phyloP scores from a whole-genome alignment of 2,113 vertebrate species.

The Cisticola juncidis region DNA sequence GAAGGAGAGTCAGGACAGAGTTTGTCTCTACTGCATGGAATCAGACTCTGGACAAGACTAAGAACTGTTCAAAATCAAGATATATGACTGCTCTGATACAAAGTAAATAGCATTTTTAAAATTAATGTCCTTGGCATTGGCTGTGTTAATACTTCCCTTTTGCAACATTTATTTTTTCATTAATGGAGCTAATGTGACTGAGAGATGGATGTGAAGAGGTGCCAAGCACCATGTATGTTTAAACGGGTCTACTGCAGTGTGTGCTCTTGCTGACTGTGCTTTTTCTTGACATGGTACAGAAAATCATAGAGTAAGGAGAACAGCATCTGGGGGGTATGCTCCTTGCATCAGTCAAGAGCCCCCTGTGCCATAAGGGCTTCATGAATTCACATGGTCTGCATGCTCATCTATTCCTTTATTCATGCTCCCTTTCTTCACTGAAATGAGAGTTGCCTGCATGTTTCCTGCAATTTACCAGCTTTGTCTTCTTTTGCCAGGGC shows the following conservation, averaged over 20 bases:
- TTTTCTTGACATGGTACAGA: not conserved
- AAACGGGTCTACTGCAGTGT: not conserved
- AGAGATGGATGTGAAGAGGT: slow-evolving; percentile 10
- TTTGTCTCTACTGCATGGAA: not conserved
- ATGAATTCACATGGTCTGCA: not conserved
- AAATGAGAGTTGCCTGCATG: not conserved
- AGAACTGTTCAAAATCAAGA: not conserved
- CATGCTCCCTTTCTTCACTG: not conserved
- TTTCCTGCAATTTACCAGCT: not conserved
- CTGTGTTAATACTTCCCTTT: slow-evolving; percentile 42
- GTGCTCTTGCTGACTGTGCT: not conserved
- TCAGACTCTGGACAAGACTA: not conserved
- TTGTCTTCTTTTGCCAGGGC: not conserved
- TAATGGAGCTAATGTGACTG: not conserved
- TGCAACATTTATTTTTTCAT: slow-evolving; percentile 66
- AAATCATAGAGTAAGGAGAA: not conserved
- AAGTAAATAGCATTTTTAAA: slow-evolving; percentile 46
- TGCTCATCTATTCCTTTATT: not conserved
- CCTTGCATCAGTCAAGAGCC: not conserved
- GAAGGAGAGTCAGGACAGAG: not conserved
- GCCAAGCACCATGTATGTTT: not conserved
- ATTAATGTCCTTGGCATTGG: slow-evolving; percentile 3
- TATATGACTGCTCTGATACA: not conserved
- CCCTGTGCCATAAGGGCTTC: rapidly evolving
- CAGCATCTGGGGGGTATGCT: not conserved